These are phyloP conservation scores for Eremobia ochroleuca DNA, from an alignment of 2,888 invertebrate species.

Conservation along the genomic window DNA sequence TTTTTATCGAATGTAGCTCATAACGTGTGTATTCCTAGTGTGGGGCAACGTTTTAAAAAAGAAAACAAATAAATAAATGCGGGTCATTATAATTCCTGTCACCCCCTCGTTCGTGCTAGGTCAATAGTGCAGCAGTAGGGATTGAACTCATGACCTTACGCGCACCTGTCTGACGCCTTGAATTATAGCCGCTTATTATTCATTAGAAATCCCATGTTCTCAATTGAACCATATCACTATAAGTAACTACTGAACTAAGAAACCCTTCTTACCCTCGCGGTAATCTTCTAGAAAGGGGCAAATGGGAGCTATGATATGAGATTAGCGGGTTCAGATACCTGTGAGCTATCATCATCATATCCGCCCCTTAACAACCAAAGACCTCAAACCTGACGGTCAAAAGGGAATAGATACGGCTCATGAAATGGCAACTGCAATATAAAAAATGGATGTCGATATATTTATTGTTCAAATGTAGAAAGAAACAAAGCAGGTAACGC, in stretches of 20 bases:
- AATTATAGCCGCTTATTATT: neutral
- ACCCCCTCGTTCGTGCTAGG: neutral
- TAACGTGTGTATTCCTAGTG: too few species aligned
- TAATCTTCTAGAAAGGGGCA: neutral
- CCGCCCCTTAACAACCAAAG: neutral
- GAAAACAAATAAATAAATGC: too few species aligned
- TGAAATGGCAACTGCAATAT: neutral
- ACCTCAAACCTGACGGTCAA: neutral
- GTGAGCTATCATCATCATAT: neutral
- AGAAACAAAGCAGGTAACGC: neutral
- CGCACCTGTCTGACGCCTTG: neutral
- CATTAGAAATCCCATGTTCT: neutral
- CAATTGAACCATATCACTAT: neutral
- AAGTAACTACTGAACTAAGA: neutral
- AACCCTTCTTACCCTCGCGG: too few species aligned
- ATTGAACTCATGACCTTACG: neutral
- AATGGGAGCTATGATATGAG: neutral
- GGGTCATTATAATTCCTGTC: slow-evolving; percentile 3
- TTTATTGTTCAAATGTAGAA: too few species aligned
- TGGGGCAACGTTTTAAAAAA: too few species aligned
- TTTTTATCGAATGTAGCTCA: neutral
- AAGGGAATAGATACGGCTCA: neutral
- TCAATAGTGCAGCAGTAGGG: neutral
- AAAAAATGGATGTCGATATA: neutral
- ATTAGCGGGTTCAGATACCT: neutral